Conservation (phyloP, 2,797 vertebrate genomes). For the Threskiornis aethiopicus region DNA sequence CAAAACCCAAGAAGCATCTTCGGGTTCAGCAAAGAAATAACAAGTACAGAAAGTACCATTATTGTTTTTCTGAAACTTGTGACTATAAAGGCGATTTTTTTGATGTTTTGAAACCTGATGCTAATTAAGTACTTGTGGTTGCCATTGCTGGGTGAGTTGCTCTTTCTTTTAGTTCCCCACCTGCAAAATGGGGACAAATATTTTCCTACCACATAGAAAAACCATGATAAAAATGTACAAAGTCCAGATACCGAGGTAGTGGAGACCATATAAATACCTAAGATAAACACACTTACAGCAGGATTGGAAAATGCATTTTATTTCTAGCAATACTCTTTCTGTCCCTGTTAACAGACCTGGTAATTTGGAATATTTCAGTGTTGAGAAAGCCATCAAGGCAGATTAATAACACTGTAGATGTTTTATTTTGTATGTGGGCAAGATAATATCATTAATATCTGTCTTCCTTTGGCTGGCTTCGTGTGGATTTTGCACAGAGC, state of each 20-base stretch:
- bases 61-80: background rate
- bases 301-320: background rate
- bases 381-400: background rate
- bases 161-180: background rate
- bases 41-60: background rate
- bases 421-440: constrained; percentile 1
- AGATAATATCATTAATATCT: constrained; percentile 56
- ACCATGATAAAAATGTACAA: background rate
- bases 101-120: background rate
- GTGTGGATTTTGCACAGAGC: constrained; percentile 26
- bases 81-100: background rate
- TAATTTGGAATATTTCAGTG: background rate
- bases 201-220: background rate
- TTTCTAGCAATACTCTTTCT: background rate
- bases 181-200: background rate
- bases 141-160: background rate
- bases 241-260: background rate
- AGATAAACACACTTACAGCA: background rate
- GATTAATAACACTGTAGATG: background rate
- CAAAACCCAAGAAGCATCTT: background rate
- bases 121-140: background rate
- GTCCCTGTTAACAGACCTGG: background rate
- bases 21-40: background rate
- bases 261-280: background rate
- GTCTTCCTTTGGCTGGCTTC: background rate